Conservation (phyloP, 2,113 vertebrate genomes). For the Sitta europaea region DNA sequence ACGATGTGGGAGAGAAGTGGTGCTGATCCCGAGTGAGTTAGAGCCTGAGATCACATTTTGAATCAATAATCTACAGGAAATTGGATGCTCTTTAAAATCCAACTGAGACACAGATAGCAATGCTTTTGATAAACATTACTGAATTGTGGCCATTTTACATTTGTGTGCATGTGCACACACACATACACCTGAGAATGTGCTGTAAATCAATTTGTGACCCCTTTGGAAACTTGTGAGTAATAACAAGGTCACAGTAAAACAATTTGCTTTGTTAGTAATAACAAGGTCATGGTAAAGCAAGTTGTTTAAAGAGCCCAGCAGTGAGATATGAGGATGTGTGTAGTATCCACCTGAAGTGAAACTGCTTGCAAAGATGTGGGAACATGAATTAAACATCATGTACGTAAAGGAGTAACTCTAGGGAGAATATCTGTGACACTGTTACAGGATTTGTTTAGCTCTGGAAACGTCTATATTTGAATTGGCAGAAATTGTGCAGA, state of each 20-base stretch:
- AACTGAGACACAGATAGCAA: neutral
- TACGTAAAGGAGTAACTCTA: neutral
- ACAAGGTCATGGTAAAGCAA: neutral
- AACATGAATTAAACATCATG: neutral
- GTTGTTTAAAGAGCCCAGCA: neutral
- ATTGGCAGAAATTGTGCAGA: neutral
- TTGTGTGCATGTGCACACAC: rapidly evolving
- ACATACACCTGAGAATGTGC: neutral
- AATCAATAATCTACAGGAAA: neutral
- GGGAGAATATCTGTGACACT: neutral
- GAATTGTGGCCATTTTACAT: neutral
- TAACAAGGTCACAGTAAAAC: neutral
- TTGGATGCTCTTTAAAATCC: neutral
- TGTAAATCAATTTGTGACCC: neutral
- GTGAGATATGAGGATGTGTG: neutral
- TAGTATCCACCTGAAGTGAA: neutral
- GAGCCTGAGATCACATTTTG: neutral
- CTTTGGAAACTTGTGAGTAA: neutral
- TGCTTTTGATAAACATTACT: neutral
- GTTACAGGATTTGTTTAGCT: conserved; percentile 2
- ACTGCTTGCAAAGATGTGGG: neutral
- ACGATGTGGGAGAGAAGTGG: neutral
- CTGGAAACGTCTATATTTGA: neutral
- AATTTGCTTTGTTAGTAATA: neutral
- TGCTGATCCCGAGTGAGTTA: neutral